These are phyloP conservation scores for Darevskia nairensis DNA, from an alignment of 2,797 vertebrate genomes.

Conservation along the genomic window DNA sequence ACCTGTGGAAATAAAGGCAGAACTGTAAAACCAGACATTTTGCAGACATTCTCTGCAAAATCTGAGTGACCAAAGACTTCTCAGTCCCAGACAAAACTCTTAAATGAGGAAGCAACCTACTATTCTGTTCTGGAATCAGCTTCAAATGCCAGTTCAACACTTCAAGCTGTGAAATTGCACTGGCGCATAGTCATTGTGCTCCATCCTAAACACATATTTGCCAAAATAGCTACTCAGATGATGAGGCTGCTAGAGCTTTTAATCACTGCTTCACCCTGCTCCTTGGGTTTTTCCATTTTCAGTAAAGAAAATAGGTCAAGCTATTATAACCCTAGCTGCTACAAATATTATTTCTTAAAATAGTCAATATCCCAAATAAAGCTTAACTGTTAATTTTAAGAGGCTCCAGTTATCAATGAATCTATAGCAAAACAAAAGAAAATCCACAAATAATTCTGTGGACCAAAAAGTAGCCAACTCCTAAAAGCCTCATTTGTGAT, in stretches of 20 bases:
- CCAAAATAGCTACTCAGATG: conserved; percentile 11
- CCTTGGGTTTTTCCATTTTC: conserved; percentile 32
- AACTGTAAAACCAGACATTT: too few species aligned
- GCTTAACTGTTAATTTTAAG: neutral
- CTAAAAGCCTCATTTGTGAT: neutral
- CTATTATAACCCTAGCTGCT: neutral
- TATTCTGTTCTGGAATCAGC: neutral
- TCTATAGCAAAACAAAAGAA: neutral
- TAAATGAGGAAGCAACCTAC: neutral
- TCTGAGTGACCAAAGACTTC: neutral
- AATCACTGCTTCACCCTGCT: neutral
- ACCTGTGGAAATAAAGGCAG: too few species aligned
- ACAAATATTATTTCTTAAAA: conserved; percentile 27
- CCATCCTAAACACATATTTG: neutral
- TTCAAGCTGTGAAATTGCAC: conserved; percentile 10
- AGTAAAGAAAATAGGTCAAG: conserved; percentile 21
- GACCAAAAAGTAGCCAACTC: neutral
- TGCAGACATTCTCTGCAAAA: neutral
- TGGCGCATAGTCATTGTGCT: neutral
- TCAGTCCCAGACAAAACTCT: neutral
- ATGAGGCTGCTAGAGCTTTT: neutral
- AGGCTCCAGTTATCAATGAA: neutral
- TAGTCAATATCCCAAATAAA: neutral
- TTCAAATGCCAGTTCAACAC: conserved; percentile 14
- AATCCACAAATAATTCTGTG: neutral